phyloP scores from a whole-genome alignment of 1,140 invertebrate species.

The Atopsyche davidsoni region DNA sequence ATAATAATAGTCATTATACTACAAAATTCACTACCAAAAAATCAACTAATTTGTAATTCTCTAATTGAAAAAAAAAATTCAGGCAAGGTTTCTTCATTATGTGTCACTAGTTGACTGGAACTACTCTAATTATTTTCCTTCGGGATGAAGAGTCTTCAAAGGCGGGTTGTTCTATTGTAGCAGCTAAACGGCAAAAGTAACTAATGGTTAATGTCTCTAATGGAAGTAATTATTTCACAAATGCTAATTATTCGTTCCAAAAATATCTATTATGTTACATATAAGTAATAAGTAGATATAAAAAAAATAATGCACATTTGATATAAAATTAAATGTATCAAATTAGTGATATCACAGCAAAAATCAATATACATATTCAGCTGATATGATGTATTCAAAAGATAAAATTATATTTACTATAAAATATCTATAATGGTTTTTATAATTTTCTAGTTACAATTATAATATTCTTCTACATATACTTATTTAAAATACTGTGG shows the following conservation, averaged over 20 bases:
- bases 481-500: neutral
- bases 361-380: too few relatives aligned
- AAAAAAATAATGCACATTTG: too few relatives aligned
- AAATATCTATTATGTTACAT: too few relatives aligned
- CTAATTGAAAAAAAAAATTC: neutral
- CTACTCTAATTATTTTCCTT: slow-evolving; percentile 3
- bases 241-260: too few relatives aligned
- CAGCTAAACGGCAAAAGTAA: slow-evolving; percentile 53
- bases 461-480: neutral
- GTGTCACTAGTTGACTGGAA: neutral
- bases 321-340: too few relatives aligned
- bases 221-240: too few relatives aligned
- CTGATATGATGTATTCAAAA: too few relatives aligned
- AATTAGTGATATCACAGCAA: too few relatives aligned
- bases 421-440: too few relatives aligned
- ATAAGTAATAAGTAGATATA: too few relatives aligned
- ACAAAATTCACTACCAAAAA: neutral
- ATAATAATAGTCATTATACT: too few relatives aligned
- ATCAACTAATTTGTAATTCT: neutral
- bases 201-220: neutral
- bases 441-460: slow-evolving; percentile 4
- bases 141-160: slow-evolving; percentile 42
- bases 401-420: too few relatives aligned
- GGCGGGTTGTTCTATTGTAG: slow-evolving; percentile 67
- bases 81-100: neutral